A percentile compares a stretch with the other conserved stretches of the same genome.
These are phyloP conservation scores for Zeuzera pyrina DNA, from an alignment of 2,888 invertebrate genomes.

Conservation along the genomic window DNA sequence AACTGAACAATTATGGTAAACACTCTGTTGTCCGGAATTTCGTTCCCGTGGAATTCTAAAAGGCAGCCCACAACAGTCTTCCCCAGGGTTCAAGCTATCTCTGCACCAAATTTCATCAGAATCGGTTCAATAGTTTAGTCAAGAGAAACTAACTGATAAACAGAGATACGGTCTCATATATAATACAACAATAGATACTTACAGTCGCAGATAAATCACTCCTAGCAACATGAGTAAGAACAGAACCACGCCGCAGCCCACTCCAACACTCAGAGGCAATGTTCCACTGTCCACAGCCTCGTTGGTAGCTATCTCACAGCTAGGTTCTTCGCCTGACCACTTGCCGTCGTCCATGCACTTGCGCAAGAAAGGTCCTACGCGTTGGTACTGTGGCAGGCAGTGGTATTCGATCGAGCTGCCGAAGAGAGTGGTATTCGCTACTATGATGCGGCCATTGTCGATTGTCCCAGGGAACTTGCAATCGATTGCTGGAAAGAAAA, in stretches of 20 bases:
- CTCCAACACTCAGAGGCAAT: slow-evolving; percentile 86
- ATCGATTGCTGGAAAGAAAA: slow-evolving; percentile 79
- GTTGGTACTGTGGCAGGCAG: slow-evolving; percentile 87
- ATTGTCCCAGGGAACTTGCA: slow-evolving; percentile 86
- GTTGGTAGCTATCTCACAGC: slow-evolving; percentile 80
- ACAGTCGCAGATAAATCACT: slow-evolving; percentile 87
- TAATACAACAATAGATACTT: too few species aligned
- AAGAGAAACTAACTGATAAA: too few species aligned
- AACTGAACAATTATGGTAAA: too few species aligned
- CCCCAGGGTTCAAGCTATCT: too few species aligned
- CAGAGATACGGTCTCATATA: too few species aligned
- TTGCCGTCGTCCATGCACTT: slow-evolving; percentile 87
- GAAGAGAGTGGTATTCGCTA: slow-evolving; percentile 87
- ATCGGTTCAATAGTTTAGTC: too few species aligned
- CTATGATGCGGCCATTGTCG: slow-evolving; percentile 88
- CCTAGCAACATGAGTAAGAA: slow-evolving; percentile 85
- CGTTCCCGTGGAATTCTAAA: too few species aligned
- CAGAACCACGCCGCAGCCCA: slow-evolving; percentile 86
- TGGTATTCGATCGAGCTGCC: slow-evolving; percentile 92
- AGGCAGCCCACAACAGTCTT: too few species aligned
- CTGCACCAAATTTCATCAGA: too few species aligned
- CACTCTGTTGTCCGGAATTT: too few species aligned
- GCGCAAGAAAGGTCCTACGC: slow-evolving; percentile 86
- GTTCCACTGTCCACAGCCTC: slow-evolving; percentile 82
- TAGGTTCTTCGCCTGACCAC: slow-evolving; percentile 92